Evolutionary conservation across 1,140 invertebrate genomes (phyloP).

Genomic region (Ephestia elutella): DNA sequence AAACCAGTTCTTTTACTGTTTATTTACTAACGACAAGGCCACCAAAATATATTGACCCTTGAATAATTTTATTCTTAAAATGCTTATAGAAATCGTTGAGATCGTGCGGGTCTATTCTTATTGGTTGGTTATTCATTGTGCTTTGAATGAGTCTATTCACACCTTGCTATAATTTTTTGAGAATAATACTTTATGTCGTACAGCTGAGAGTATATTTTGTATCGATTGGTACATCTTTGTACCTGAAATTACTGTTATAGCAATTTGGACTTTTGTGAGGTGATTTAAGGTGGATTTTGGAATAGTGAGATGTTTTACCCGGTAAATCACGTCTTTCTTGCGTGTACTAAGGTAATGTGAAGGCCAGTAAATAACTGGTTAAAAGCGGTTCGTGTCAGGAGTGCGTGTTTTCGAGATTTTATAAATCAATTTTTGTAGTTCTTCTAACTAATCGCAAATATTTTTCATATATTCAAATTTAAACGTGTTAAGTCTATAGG

Average conservation of each 20-base stretch:
- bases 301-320: not conserved
- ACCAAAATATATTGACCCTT: conserved; percentile 2
- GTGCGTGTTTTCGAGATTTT: not conserved
- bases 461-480: too few relatives aligned
- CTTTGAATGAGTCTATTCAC: not conserved
- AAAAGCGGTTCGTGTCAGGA: not conserved
- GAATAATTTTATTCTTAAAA: not conserved
- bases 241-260: not conserved
- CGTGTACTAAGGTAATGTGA: not conserved
- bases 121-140: not conserved
- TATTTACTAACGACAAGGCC: conserved; percentile 1
- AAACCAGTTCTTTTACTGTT: not conserved
- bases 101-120: not conserved
- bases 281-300: not conserved
- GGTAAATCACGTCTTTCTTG: not conserved
- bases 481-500: too few relatives aligned
- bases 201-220: not conserved
- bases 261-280: not conserved
- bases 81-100: not conserved
- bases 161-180: not conserved
- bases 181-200: not conserved
- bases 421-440: too few relatives aligned
- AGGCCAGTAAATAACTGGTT: not conserved
- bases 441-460: too few relatives aligned
- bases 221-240: not conserved